Base-by-base conservation (phyloP, 1,140 invertebrate species). In the Caerostris darwini region DNA sequence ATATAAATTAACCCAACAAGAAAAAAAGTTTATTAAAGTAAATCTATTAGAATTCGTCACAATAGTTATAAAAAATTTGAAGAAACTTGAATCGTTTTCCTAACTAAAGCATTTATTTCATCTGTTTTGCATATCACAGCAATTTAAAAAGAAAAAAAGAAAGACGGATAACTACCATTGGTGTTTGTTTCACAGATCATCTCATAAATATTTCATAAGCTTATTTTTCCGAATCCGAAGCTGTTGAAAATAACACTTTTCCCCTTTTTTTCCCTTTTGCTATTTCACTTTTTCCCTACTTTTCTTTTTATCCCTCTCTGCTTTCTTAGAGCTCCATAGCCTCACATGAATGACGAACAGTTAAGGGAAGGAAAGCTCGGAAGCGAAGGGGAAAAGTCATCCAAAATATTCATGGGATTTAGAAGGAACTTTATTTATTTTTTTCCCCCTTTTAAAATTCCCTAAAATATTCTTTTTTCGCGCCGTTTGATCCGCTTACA, bases 371-470 rank as follows among this genome's bases (percentile, higher is more conserved):
- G 34, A 34, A 34, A 7, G 3, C 53, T 10, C 12, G 7, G 10
- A 6, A 53, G 8, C 19, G 6, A 53, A 19, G n/a, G 10, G 81
- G 14, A 61, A 92, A 85, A 89, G 34, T 92, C 77, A 90, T 64
- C 81, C 90, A 83, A 92, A 92, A 92, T 92, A 92, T 92, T 92
- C 90, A 92, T 92, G 90, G 90, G 77, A 92, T 91, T 91, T 82
- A 14, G 17, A 12, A 10, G 54, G n/a, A 19, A 12, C 34, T 91
- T 59, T 91, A 34, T 67, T n/a, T n/a, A 17, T 6, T 58, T 69
- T 3, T 50, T 87, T 58, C 56, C 34, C 54, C 19, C 17, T 89
- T 67, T 90, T 88, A 85, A 71, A 8, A 10, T 34, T n/a, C 69
- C 14, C 12, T 34, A 61, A 67, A 67, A 89, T 17, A 50, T 59